A percentile compares a stretch with the other conserved stretches of the same genome.
phyloP scores from a whole-genome alignment of 1,140 invertebrate genomes.

The Penaeus indicus region DNA sequence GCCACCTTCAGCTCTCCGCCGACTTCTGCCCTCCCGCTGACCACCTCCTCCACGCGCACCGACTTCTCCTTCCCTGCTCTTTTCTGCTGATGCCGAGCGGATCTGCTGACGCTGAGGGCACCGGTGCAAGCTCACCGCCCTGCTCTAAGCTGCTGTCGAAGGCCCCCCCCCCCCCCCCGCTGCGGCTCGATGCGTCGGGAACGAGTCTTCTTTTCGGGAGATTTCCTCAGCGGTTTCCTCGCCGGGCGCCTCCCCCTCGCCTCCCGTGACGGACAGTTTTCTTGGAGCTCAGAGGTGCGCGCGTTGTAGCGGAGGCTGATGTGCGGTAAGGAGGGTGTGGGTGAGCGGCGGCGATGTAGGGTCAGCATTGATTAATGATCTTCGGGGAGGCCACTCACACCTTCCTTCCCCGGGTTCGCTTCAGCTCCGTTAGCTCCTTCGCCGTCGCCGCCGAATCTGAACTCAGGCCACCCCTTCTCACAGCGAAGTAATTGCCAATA shows the following conservation, averaged over 20 bases:
- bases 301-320: slow-evolving; percentile 9
- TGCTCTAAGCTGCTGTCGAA: too few species aligned
- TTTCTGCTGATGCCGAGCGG: too few species aligned
- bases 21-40: slow-evolving; percentile 39
- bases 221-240: not conserved
- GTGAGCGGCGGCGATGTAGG: slow-evolving; percentile 50
- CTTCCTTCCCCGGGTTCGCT: not conserved
- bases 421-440: not conserved
- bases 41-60: not conserved
- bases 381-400: slow-evolving; percentile 33
- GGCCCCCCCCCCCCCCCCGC: too few species aligned
- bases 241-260: not conserved
- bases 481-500: too few species aligned
- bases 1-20: slow-evolving; percentile 38
- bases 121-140: too few species aligned
- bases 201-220: too few species aligned
- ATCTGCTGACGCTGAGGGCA: too few species aligned
- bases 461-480: not conserved
- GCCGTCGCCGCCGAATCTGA: not conserved
- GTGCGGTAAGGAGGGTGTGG: slow-evolving; percentile 40
- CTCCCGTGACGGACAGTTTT: not conserved
- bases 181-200: too few species aligned
- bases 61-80: not conserved
- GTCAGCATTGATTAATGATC: slow-evolving; percentile 57
- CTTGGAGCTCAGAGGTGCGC: too few species aligned